A percentile compares a stretch with the other conserved stretches of the same genome.
These are phyloP conservation scores for Sarcophaga carnaria DNA, from an alignment of 2,888 invertebrate species.

Conservation along the genomic window DNA sequence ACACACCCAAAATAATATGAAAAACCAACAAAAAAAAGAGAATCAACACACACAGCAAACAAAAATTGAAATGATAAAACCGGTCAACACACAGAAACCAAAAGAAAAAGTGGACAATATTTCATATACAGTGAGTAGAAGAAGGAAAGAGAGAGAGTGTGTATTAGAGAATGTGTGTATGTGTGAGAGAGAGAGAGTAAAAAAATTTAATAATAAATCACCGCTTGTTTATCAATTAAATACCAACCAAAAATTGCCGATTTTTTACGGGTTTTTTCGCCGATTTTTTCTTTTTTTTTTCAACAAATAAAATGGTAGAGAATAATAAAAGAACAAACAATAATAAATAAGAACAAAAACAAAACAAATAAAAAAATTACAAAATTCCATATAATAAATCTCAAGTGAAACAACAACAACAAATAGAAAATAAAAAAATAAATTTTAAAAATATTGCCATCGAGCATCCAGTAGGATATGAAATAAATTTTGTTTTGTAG, in stretches of 20 bases:
- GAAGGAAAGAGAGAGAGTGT: not conserved
- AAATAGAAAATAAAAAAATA: slow-evolving; percentile 3
- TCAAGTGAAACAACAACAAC: slow-evolving; percentile 29
- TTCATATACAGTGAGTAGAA: not conserved
- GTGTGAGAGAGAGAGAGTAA: not conserved
- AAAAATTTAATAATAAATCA: slow-evolving; percentile 52
- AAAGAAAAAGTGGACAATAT: slow-evolving; percentile 33
- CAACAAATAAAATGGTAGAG: too few relatives aligned
- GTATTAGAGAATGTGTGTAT: not conserved
- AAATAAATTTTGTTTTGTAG: slow-evolving; percentile 1
- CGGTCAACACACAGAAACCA: slow-evolving; percentile 3
- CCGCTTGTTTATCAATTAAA: slow-evolving; percentile 60
- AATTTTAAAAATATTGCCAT: slow-evolving; percentile 34
- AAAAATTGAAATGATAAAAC: not conserved
- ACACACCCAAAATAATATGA: not conserved
- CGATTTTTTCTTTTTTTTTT: too few relatives aligned
- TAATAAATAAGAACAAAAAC: slow-evolving; percentile 28
- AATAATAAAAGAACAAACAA: too few relatives aligned
- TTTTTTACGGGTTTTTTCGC: not conserved
- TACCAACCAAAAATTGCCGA: slow-evolving; percentile 51
- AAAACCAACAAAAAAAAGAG: not conserved
- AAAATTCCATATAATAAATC: slow-evolving; percentile 54
- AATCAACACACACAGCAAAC: not conserved
- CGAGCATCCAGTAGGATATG: not conserved
- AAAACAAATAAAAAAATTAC: slow-evolving; percentile 26